Conservation (phyloP, 2,113 vertebrate genomes). For the Bufo bufo region DNA sequence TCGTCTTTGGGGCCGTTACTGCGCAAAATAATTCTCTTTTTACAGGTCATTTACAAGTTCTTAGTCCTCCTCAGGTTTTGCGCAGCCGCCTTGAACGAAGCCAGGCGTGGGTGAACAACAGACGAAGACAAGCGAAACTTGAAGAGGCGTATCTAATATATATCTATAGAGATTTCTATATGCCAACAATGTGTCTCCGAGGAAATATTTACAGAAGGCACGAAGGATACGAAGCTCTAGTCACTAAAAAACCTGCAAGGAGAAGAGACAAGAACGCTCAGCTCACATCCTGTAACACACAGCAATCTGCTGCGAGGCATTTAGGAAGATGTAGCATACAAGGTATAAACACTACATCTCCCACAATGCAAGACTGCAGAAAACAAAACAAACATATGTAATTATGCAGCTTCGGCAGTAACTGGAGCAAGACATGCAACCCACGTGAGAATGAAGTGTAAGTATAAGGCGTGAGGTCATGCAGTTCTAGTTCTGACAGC, state of each 20-base stretch:
- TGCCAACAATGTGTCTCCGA: constrained; percentile 38
- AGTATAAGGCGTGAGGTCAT: too few species aligned
- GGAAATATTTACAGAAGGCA: constrained; percentile 54
- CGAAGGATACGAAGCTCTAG: not conserved
- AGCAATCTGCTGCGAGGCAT: too few species aligned
- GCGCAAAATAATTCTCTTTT: constrained; percentile 28
- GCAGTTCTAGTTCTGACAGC: too few species aligned
- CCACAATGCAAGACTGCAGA: not conserved
- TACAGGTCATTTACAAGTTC: constrained; percentile 52
- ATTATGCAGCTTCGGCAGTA: not conserved
- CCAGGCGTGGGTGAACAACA: not conserved
- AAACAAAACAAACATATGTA: not conserved
- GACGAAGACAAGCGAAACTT: constrained; percentile 8
- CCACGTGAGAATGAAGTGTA: too few species aligned
- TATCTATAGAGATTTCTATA: constrained; percentile 42
- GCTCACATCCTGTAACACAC: not conserved
- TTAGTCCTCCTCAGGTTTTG: constrained; percentile 33
- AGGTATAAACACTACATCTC: not conserved
- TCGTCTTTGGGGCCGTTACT: not conserved
- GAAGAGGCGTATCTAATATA: constrained; percentile 38
- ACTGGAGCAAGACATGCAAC: not conserved
- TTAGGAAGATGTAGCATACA: not conserved
- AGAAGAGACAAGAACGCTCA: not conserved
- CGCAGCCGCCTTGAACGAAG: not conserved
- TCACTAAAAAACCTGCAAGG: constrained; percentile 40